Conservation (phyloP, 2,888 invertebrate species). For the Julus scandinavius region DNA sequence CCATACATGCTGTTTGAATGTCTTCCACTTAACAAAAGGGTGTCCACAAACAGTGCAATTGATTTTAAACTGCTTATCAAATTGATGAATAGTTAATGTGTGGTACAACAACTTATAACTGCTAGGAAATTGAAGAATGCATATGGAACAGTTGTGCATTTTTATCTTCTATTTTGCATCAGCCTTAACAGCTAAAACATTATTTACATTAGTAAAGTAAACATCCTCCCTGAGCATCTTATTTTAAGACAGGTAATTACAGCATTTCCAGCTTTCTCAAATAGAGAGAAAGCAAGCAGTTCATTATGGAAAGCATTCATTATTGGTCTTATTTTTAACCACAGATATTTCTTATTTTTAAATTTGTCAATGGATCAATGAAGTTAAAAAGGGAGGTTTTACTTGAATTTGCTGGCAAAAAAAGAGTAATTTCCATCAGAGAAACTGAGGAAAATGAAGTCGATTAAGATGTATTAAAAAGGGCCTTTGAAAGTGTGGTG, state of each 20-base stretch:
- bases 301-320: neutral
- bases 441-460: neutral
- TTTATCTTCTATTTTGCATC: neutral
- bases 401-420: neutral
- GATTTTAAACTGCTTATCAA: neutral
- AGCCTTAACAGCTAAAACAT: neutral
- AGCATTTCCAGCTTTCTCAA: neutral
- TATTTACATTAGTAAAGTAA: neutral
- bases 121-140: neutral
- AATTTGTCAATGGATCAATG: neutral
- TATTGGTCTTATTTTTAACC: neutral
- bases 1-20: slow-evolving; percentile 14
- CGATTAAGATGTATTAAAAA: neutral
- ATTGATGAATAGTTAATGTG: neutral
- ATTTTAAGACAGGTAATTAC: neutral
- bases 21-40: neutral
- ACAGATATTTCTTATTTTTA: neutral
- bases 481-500: too few relatives aligned
- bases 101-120: neutral
- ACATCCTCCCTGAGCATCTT: neutral
- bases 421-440: neutral
- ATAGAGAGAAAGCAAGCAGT: neutral
- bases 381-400: neutral
- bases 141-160: neutral
- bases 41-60: neutral